Evolutionary conservation across 2,113 vertebrate species (phyloP).

Genomic region (Gallinago undulata): DNA sequence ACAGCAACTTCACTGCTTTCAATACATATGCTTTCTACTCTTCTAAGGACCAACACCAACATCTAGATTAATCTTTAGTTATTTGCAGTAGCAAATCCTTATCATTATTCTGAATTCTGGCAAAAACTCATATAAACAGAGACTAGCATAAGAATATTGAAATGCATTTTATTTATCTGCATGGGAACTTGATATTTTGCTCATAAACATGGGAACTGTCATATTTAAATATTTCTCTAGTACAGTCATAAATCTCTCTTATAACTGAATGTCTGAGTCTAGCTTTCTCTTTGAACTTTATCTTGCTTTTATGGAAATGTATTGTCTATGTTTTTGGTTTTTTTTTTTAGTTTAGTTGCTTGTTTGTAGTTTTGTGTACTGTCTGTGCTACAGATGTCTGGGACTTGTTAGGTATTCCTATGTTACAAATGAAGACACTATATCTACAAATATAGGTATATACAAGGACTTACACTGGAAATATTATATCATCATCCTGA

Average conservation of each 20-base stretch:
- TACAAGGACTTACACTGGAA: background rate
- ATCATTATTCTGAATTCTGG: constrained; percentile 29
- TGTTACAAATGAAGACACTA: background rate
- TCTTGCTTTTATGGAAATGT: constrained; percentile 14
- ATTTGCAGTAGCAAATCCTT: constrained; percentile 45
- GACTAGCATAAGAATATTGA: constrained; percentile 10
- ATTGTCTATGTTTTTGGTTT: background rate
- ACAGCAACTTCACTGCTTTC: background rate
- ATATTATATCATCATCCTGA: background rate
- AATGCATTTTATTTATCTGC: constrained; percentile 49
- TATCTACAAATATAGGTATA: background rate
- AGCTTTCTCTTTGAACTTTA: constrained; percentile 44
- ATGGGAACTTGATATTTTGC: background rate
- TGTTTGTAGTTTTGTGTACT: background rate
- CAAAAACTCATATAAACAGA: constrained; percentile 46
- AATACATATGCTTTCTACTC: background rate
- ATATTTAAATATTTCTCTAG: constrained; percentile 47
- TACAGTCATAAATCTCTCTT: constrained; percentile 31
- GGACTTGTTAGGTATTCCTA: background rate
- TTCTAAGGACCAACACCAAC: background rate
- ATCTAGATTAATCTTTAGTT: constrained; percentile 3
- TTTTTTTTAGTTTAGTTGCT: background rate
- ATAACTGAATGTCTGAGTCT: constrained; percentile 2
- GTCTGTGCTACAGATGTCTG: background rate
- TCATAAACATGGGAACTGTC: constrained; percentile 37